Conservation (phyloP, 2,888 invertebrate species). For the Chrysopilus asiliformis region DNA sequence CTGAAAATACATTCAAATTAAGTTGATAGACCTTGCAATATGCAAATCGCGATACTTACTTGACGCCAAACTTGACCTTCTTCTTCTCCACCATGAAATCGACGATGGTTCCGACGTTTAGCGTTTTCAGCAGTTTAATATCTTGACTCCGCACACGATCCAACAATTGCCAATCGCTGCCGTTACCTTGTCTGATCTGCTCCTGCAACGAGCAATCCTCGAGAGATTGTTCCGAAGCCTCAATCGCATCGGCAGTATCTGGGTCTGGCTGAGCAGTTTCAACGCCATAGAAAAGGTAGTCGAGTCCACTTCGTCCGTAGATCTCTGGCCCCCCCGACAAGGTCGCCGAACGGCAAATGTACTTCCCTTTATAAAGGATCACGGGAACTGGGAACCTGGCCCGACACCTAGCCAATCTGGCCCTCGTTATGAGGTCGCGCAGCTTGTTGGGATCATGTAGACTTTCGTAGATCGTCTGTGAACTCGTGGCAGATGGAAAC, state of each 20-base stretch:
- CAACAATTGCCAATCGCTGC: constrained; percentile 43
- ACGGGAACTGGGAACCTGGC: constrained; percentile 65
- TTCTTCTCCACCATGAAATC: constrained; percentile 78
- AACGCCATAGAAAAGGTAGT: constrained; percentile 9
- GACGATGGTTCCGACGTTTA: constrained; percentile 58
- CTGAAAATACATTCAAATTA: constrained; percentile 35
- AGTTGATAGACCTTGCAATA: background rate
- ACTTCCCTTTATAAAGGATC: constrained; percentile 59
- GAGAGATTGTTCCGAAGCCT: constrained; percentile 16
- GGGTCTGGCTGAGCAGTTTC: constrained; percentile 3
- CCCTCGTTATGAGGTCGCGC: constrained; percentile 49
- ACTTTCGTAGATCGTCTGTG: constrained; percentile 41
- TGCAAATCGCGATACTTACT: constrained; percentile 43
- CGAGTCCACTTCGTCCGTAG: constrained; percentile 42
- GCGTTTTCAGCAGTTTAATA: constrained; percentile 52
- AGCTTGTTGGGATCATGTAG: constrained; percentile 43
- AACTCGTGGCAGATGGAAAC: constrained; percentile 9
- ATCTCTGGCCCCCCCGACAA: constrained; percentile 60
- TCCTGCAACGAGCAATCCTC: constrained; percentile 11
- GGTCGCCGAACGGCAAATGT: constrained; percentile 61
- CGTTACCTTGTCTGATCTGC: constrained; percentile 15
- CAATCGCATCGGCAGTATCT: constrained; percentile 20
- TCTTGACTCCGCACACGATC: constrained; percentile 52
- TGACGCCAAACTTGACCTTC: constrained; percentile 65
- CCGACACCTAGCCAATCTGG: constrained; percentile 59